phyloP scores from a whole-genome alignment of 1,140 invertebrate species.

The Helicoverpa zea region DNA sequence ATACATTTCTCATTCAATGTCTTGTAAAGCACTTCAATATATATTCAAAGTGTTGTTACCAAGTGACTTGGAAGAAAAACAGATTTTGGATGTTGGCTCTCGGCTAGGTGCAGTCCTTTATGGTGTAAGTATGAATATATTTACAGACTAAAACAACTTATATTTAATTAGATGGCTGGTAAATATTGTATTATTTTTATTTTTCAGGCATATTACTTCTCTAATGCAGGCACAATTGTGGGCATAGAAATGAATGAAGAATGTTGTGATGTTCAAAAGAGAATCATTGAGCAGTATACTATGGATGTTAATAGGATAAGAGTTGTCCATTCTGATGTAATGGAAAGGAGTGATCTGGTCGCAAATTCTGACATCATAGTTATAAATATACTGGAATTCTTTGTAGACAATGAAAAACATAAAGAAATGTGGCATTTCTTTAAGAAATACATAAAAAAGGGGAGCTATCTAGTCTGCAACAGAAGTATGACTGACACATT shows the following conservation, averaged over 20 bases:
- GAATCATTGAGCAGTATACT: conserved; percentile 88
- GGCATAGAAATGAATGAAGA: conserved; percentile 92
- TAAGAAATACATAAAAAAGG: conserved; percentile 86
- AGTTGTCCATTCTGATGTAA: conserved; percentile 88
- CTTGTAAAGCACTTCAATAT: conserved; percentile 87
- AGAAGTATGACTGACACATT: conserved; percentile 87
- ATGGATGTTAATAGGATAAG: conserved; percentile 87
- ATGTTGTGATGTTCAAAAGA: conserved; percentile 89
- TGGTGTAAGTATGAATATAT: conserved; percentile 87
- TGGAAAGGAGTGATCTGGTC: conserved; percentile 87
- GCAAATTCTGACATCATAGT: conserved; percentile 88
- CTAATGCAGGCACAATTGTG: conserved; percentile 88
- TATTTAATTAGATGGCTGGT: no score
- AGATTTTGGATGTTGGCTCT: conserved; percentile 90
- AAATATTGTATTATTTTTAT: conserved; percentile 48
- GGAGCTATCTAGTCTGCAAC: conserved; percentile 87
- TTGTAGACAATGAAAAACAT: conserved; percentile 87
- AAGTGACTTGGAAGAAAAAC: conserved; percentile 87
- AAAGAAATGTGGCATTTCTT: conserved; percentile 89
- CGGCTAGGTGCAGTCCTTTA: conserved; percentile 91
- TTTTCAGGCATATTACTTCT: conserved; percentile 89
- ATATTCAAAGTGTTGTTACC: conserved; percentile 90
- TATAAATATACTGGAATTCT: conserved; percentile 90
- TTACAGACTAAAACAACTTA: not conserved
- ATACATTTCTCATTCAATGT: conserved; percentile 90